phyloP scores from a whole-genome alignment of 2,113 vertebrate genomes.

The Heptranchias perlo region DNA sequence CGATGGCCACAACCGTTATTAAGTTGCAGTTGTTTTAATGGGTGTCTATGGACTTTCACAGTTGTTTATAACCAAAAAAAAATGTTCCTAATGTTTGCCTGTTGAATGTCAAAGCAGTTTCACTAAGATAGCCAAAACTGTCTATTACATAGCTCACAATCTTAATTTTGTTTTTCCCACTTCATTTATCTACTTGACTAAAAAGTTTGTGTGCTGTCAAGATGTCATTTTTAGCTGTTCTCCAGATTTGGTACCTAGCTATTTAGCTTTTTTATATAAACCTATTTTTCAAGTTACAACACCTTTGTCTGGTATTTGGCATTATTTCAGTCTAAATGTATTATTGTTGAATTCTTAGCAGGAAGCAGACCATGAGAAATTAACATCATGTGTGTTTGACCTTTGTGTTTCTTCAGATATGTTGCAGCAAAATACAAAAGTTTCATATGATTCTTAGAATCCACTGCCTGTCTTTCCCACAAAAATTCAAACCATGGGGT shows the following conservation, averaged over 20 bases:
- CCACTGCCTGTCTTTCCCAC: neutral
- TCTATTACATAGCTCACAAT: neutral
- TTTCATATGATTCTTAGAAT: neutral
- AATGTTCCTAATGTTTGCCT: neutral
- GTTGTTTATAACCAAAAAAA: neutral
- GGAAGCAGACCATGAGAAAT: neutral
- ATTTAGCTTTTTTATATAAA: neutral
- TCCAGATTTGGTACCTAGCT: neutral
- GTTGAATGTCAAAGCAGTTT: neutral
- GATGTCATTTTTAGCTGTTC: neutral
- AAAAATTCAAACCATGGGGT: neutral
- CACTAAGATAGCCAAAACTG: too few species aligned
- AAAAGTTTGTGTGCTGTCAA: neutral
- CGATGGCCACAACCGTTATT: neutral
- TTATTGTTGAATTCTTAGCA: neutral
- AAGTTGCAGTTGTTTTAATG: neutral
- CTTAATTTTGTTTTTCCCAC: neutral
- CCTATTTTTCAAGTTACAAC: neutral
- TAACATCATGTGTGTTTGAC: neutral
- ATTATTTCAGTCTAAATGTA: neutral
- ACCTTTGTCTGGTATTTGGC: neutral
- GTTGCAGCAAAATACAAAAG: neutral
- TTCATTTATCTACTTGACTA: neutral
- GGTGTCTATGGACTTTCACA: neutral
- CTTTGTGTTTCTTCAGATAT: neutral